These are phyloP conservation scores for Nephrotoma guestfalica DNA, from an alignment of 2,888 invertebrate genomes.

Conservation along the genomic window DNA sequence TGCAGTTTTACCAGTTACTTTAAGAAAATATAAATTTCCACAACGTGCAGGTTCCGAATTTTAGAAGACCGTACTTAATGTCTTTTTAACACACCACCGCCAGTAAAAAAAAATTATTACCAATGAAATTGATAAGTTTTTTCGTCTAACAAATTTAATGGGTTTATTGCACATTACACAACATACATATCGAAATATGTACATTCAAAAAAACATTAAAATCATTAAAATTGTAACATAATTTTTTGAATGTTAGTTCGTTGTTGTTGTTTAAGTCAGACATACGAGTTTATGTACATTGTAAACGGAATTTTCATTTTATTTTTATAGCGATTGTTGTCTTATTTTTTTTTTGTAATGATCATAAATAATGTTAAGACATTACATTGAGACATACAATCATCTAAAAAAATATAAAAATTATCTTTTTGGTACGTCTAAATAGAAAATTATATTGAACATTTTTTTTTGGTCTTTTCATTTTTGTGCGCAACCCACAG, in stretches of 20 bases:
- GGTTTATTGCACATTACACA: not conserved
- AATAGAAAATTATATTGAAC: not conserved
- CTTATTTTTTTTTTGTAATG: not conserved
- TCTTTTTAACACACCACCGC: not conserved
- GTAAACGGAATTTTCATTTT: not conserved
- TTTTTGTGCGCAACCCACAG: not conserved
- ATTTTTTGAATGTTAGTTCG: not conserved
- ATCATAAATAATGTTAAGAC: not conserved
- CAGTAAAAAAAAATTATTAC: not conserved
- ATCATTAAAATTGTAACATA: not conserved
- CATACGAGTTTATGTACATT: not conserved
- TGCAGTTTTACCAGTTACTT: not conserved
- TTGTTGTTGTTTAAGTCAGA: not conserved
- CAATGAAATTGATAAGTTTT: not conserved
- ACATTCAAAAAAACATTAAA: not conserved
- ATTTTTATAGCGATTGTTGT: not conserved
- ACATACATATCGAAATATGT: not conserved
- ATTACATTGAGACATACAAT: not conserved
- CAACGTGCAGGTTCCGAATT: not conserved
- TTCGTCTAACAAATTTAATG: not conserved
- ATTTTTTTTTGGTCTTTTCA: not conserved
- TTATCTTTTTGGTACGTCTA: not conserved
- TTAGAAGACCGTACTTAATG: not conserved
- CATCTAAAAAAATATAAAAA: not conserved
- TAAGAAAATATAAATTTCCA: not conserved